These are phyloP conservation scores for Bombus huntii DNA, from an alignment of 1,140 invertebrate species.

Conservation along the genomic window DNA sequence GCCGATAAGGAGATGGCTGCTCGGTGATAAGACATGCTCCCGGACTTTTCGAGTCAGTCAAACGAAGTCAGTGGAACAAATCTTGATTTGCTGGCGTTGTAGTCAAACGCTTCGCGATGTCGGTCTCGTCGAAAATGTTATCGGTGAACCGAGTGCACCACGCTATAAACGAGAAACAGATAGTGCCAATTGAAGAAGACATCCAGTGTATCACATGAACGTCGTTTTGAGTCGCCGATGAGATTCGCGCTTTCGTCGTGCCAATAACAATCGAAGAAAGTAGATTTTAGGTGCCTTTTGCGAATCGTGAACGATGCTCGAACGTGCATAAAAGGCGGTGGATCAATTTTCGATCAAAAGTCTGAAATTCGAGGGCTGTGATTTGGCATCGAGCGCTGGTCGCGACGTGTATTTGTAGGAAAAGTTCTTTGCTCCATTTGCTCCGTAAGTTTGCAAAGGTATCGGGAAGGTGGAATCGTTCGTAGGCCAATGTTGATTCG, in stretches of 20 bases:
- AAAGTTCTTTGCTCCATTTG: no score
- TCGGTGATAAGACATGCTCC: constrained; percentile 63
- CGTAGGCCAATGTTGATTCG: no score
- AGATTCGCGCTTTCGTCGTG: not conserved
- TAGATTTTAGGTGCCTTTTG: no score
- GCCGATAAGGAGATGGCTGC: constrained; percentile 66
- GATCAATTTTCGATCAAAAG: no score
- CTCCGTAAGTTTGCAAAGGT: no score
- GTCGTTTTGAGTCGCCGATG: not conserved
- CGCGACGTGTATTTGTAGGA: no score
- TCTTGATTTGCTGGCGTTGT: not conserved
- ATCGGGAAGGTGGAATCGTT: no score
- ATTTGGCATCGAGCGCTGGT: not conserved
- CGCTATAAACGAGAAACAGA: not conserved
- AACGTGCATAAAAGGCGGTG: no score
- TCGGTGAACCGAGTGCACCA: not conserved
- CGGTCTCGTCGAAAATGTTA: not conserved
- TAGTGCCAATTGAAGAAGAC: not conserved
- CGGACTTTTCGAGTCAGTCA: constrained; percentile 45
- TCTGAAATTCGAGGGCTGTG: not conserved
- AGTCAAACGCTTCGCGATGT: not conserved
- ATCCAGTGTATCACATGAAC: not conserved
- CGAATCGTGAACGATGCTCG: not conserved
- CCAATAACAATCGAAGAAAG: not conserved
- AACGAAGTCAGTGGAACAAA: constrained; percentile 21